Conservation (phyloP, 1,140 invertebrate species). For the Grapholita molesta region DNA sequence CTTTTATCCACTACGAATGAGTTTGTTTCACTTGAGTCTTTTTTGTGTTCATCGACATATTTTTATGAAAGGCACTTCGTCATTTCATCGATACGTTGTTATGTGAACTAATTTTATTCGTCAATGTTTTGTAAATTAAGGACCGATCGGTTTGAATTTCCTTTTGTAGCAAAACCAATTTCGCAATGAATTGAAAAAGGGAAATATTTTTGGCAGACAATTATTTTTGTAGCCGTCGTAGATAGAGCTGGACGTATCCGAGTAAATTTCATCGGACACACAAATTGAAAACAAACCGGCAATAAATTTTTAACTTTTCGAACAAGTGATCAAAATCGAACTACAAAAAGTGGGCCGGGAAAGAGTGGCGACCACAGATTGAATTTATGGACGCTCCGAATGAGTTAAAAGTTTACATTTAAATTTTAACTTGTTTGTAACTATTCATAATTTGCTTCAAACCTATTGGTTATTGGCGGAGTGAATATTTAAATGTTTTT, state of each 20-base stretch:
- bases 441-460: constrained; percentile 5
- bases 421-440: constrained; percentile 17
- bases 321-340: constrained; percentile 73
- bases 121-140: background rate
- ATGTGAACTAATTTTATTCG: background rate
- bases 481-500: background rate
- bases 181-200: background rate
- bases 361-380: constrained; percentile 65
- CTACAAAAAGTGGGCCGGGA: constrained; percentile 63
- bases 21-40: constrained; percentile 58
- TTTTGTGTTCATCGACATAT: constrained; percentile 37
- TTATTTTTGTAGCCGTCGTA: constrained; percentile 33
- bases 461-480: background rate
- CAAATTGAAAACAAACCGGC: constrained; percentile 65
- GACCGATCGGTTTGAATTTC: background rate
- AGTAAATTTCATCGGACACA: constrained; percentile 45
- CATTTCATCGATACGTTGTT: background rate
- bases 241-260: constrained; percentile 26
- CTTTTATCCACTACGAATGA: constrained; percentile 63
- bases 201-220: constrained; percentile 25
- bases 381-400: constrained; percentile 66
- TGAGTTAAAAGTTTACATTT: constrained; percentile 51
- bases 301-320: constrained; percentile 75
- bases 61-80: constrained; percentile 30
- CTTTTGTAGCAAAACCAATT: background rate